Base-by-base conservation (phyloP, 2,113 vertebrate genomes). In the Accipiter virgatus region DNA sequence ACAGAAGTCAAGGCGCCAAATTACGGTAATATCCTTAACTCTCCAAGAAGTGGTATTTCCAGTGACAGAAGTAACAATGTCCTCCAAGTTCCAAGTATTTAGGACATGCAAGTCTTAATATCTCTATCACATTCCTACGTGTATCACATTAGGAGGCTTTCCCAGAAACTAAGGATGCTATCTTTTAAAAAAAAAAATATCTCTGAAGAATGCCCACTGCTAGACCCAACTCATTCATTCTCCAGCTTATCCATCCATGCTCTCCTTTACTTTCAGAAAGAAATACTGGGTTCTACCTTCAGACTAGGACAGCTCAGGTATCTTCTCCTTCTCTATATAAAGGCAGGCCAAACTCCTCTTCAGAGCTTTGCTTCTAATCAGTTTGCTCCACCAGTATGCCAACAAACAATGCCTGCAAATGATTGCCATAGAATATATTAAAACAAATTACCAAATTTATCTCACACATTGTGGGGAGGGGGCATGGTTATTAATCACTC, bases 381-480 rank as follows among this genome's bases (percentile, higher is more conserved):
- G 13, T 53, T 75, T 71, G n/a, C 56, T 81, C 9, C 26, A 59
- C 31, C 31, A 53, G 34, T 47, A 59, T 23, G 16, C 26, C 42
- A 34, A 92, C 31, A 62, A 62, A 81, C 16, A 26, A 50, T 5
- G n/a, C 29, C 53, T 25, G 12, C 11, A 72, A 65, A 61, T 48
- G 10, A 82, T 2, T 63, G 34, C 16, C 43, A 63, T 10, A 9
- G 21, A 74, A 62, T 31, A 73, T 16, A 73, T 27, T 63, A 56
- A 58, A 61, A 68, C 11, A 48, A 62, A 55, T 45, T 56, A 68
- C 15, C 31, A 68, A 20, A 45, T 68, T 55, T 63, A 21, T 36
- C 17, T 38, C n/a, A 45, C 7, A 10, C 8, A 3, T 0, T 3
- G 27, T 2, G 17, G 13, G n/a, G 4, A 32, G 13, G 17, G 5